These are phyloP conservation scores for Tauraco erythrolophus DNA, from an alignment of 2,113 vertebrate genomes.

Conservation along the genomic window DNA sequence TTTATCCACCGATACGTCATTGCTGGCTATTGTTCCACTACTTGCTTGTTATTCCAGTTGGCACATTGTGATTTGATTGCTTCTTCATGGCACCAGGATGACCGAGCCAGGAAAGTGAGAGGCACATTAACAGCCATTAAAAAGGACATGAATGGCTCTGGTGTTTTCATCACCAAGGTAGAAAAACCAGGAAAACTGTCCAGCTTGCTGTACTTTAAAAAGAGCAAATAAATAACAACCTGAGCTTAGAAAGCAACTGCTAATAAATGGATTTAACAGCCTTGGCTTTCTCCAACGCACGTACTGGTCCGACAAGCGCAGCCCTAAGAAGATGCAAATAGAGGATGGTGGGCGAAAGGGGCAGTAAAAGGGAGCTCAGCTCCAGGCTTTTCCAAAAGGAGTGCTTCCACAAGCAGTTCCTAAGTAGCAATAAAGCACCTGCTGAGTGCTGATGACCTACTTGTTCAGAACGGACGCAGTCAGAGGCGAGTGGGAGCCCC, in stretches of 20 bases:
- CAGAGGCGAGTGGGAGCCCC: neutral
- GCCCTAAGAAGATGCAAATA: neutral
- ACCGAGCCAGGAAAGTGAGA: neutral
- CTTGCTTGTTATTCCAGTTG: neutral
- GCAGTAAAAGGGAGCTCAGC: neutral
- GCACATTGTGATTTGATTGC: neutral
- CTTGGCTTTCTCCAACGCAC: neutral
- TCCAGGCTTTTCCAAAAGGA: neutral
- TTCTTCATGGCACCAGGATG: neutral
- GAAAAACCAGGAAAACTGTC: neutral
- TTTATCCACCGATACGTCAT: neutral
- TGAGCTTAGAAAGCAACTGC: neutral
- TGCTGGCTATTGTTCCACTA: neutral
- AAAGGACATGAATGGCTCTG: neutral
- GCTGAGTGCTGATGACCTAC: neutral
- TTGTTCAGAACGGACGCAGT: neutral
- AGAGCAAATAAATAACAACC: neutral
- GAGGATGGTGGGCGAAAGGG: neutral
- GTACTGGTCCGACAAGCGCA: neutral
- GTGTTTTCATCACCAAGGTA: neutral
- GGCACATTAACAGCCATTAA: neutral
- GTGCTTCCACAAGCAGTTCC: neutral
- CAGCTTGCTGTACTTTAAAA: neutral
- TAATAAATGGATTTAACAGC: neutral
- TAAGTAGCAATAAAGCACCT: neutral